phyloP scores from a whole-genome alignment of 2,888 invertebrate genomes.

The Monoplex corrugatus region DNA sequence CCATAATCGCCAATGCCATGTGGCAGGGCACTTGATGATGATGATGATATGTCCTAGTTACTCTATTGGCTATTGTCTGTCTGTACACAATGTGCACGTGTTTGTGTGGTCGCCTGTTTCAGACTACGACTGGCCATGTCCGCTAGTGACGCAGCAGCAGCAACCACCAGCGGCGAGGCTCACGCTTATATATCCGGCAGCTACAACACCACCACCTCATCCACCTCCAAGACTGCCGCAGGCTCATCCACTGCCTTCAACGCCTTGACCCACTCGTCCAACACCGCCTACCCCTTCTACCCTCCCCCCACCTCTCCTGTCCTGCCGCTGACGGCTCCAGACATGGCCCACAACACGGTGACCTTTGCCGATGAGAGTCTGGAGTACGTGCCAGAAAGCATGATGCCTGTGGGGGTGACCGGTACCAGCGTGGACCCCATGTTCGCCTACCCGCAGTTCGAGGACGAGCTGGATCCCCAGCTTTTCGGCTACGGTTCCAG shows the following conservation, averaged over 20 bases:
- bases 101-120: not conserved
- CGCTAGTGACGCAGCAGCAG: not conserved
- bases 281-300: not conserved
- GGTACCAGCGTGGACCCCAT: not conserved
- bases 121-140: conserved; percentile 51
- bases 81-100: too few species aligned
- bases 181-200: conserved; percentile 21
- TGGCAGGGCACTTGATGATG: too few species aligned
- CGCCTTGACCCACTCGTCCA: not conserved
- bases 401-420: conserved; percentile 40
- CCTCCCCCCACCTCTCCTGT: not conserved
- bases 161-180: not conserved
- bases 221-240: not conserved
- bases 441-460: not conserved
- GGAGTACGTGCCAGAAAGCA: conserved; percentile 45
- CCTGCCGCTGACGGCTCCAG: conserved; percentile 29
- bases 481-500: conserved; percentile 34
- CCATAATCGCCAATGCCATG: too few species aligned
- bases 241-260: not conserved
- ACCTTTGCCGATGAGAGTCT: not conserved
- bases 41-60: too few species aligned
- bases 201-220: conserved; percentile 15
- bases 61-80: not conserved
- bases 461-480: conserved; percentile 40
- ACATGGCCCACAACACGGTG: conserved; percentile 5